Conservation (phyloP, 2,113 vertebrate genomes). For the Gopherus evgoodei region DNA sequence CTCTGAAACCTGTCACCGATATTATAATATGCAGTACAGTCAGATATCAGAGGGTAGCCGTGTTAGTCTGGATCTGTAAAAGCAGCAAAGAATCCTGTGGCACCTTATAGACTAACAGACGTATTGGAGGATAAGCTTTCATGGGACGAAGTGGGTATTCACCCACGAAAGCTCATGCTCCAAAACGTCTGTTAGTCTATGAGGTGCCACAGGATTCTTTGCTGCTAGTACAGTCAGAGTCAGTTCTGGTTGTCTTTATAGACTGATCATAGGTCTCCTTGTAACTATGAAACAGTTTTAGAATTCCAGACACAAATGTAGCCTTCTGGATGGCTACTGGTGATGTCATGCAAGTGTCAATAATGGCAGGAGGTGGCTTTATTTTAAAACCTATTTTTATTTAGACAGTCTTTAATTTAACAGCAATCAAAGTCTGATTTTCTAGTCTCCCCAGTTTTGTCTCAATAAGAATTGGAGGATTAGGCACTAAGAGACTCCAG, state of each 20-base stretch:
- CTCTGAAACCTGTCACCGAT: background rate
- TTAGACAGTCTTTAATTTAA: background rate
- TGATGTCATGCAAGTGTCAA: background rate
- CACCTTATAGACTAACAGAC: no score
- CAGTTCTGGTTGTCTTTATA: background rate
- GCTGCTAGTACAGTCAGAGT: background rate
- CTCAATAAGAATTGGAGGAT: background rate
- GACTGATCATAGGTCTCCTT: background rate
- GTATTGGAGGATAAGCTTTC: no score
- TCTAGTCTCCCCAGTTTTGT: constrained; percentile 10
- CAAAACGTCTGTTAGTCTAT: no score
- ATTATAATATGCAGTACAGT: background rate
- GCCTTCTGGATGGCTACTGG: constrained; percentile 28
- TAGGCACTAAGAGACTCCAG: constrained; percentile 62
- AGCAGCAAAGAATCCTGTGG: no score
- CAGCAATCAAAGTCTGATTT: background rate
- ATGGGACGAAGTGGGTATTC: no score
- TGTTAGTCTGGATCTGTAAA: no score
- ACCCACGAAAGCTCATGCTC: no score
- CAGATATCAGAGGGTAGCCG: no score
- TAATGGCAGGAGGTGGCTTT: constrained; percentile 34
- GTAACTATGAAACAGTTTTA: constrained; percentile 32
- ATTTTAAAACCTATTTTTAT: constrained; percentile 49
- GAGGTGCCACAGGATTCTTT: no score
- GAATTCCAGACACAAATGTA: background rate